A percentile compares a stretch with the other conserved stretches of the same genome.
These are phyloP conservation scores for Panurus biarmicus DNA, from an alignment of 2,113 vertebrate species.

Conservation along the genomic window DNA sequence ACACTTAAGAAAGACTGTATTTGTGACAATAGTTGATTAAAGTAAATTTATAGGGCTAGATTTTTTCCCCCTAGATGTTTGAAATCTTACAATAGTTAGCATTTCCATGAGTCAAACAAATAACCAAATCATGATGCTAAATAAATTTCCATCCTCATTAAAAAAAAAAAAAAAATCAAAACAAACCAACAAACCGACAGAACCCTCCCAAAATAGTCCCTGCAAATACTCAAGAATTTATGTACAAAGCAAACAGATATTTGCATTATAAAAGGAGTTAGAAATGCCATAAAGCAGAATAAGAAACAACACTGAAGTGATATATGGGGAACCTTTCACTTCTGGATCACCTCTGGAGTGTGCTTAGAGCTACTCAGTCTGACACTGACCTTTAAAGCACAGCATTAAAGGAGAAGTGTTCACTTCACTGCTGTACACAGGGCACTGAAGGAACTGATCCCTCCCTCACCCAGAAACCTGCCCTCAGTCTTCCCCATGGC, in stretches of 20 bases:
- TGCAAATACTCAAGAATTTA: background rate
- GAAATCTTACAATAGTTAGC: background rate
- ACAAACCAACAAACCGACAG: background rate
- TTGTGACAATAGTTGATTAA: background rate
- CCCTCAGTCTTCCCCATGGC: background rate
- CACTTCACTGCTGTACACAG: background rate
- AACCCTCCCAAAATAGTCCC: rapidly evolving
- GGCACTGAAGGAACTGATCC: background rate
- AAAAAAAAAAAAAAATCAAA: no score
- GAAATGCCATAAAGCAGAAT: background rate
- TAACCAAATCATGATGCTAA: background rate
- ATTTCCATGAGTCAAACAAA: background rate
- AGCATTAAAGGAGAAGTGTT: background rate
- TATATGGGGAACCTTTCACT: background rate
- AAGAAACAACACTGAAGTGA: background rate
- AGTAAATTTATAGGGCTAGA: background rate
- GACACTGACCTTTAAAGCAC: background rate
- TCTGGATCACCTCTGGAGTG: background rate
- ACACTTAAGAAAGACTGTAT: background rate
- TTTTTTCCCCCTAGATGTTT: background rate
- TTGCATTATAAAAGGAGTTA: background rate
- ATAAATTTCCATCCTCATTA: background rate
- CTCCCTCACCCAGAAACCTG: background rate
- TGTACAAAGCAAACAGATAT: background rate
- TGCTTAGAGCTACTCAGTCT: background rate